phyloP scores from a whole-genome alignment of 1,140 invertebrate species.

The Triops longicaudatus region DNA sequence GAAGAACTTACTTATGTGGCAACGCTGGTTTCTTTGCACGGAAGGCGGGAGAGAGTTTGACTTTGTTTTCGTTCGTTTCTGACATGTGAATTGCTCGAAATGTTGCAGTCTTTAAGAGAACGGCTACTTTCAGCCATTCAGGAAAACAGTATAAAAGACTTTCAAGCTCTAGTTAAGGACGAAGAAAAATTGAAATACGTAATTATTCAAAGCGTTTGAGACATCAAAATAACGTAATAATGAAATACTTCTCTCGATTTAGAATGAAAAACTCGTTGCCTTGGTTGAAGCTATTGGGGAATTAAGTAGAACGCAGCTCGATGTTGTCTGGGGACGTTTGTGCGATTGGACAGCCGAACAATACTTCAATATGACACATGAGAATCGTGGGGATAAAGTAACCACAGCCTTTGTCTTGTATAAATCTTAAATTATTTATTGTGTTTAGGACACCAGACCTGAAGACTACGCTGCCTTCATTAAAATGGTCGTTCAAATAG shows the following conservation, averaged over 20 bases:
- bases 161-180: neutral
- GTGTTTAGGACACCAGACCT: neutral
- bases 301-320: neutral
- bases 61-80: neutral
- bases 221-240: neutral
- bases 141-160: neutral
- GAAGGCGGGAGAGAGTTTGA: neutral
- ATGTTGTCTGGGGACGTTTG: neutral
- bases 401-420: neutral
- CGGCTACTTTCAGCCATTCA: neutral
- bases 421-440: neutral
- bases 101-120: neutral
- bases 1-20: too few relatives aligned
- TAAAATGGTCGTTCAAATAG: neutral
- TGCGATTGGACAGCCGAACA: neutral
- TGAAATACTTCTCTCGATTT: neutral
- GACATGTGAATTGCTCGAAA: neutral
- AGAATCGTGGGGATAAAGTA: neutral
- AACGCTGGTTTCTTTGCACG: neutral
- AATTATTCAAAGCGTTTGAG: neutral
- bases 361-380: neutral
- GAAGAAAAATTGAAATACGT: neutral
- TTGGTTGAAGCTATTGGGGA: neutral
- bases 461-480: neutral
- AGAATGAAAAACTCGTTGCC: neutral